Conservation (phyloP, 2,113 vertebrate genomes). For the Progne subis region DNA sequence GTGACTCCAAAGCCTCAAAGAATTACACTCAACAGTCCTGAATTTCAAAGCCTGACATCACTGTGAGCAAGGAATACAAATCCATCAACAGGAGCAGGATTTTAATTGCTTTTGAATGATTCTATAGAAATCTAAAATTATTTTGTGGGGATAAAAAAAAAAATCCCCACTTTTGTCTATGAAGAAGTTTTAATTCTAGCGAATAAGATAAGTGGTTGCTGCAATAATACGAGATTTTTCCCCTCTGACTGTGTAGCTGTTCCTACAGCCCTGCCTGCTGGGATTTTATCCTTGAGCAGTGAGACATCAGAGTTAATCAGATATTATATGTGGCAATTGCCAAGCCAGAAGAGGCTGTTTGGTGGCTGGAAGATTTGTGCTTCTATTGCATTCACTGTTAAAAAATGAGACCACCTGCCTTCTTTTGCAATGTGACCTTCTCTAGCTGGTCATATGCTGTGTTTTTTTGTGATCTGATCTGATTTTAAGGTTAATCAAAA, state of each 20-base stretch:
- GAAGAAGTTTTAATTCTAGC: conserved; percentile 31
- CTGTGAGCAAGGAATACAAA: background rate
- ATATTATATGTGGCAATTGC: conserved; percentile 30
- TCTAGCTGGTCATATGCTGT: background rate
- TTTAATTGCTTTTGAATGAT: conserved; percentile 47
- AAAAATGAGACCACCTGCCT: conserved; percentile 56
- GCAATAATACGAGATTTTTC: conserved; percentile 1
- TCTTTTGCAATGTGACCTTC: conserved; percentile 62
- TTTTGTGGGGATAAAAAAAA: background rate
- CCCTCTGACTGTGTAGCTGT: conserved; percentile 23
- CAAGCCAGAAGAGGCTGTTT: conserved; percentile 34
- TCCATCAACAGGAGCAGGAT: conserved; percentile 8
- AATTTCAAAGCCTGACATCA: conserved; percentile 51
- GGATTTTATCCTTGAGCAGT: conserved; percentile 17
- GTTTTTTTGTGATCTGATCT: conserved; percentile 41
- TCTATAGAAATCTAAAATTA: conserved; percentile 43
- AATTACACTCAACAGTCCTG: background rate
- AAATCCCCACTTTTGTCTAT: background rate
- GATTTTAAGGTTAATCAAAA: conserved; percentile 47
- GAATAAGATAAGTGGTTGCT: background rate
- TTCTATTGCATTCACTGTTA: conserved; percentile 20
- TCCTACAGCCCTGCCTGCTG: conserved; percentile 21
- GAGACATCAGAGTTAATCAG: conserved; percentile 40
- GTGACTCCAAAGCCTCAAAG: conserved; percentile 29
- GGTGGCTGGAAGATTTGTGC: conserved; percentile 50